Conservation (phyloP, 2,113 vertebrate species). For the Apeltes quadracus region DNA sequence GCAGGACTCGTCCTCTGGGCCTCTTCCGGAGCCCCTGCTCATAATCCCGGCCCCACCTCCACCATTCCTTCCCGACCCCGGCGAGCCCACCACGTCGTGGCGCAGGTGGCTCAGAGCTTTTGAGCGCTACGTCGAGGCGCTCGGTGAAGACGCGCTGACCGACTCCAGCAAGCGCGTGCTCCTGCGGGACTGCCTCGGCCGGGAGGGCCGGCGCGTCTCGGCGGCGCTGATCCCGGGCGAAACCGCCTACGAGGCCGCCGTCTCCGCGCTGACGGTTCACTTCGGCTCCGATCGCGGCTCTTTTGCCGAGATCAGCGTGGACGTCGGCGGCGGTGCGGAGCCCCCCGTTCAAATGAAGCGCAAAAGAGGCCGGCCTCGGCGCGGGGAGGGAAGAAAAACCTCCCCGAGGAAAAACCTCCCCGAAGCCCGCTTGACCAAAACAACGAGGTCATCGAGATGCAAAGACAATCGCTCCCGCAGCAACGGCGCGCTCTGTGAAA, state of each 20-base stretch:
- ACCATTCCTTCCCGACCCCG: constrained; percentile 47
- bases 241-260: constrained; percentile 39
- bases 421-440: neutral
- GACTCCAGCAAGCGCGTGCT: constrained; percentile 65
- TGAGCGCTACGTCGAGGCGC: constrained; percentile 57
- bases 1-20: constrained; percentile 19
- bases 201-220: constrained; percentile 62
- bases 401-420: neutral
- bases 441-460: neutral
- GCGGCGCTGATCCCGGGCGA: constrained; percentile 28
- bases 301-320: constrained; percentile 61
- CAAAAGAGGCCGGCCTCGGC: constrained; percentile 61
- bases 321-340: constrained; percentile 52
- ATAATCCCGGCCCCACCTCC: constrained; percentile 69
- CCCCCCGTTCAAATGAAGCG: constrained; percentile 29
- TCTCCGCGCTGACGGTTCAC: constrained; percentile 51
- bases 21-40: constrained; percentile 58
- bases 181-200: constrained; percentile 68
- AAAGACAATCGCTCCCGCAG: constrained; percentile 36
- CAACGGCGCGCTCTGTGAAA: neutral
- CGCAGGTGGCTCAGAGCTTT: constrained; percentile 66
- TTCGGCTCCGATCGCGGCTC: constrained; percentile 42
- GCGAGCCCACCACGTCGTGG: constrained; percentile 57
- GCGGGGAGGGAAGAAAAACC: constrained; percentile 32
- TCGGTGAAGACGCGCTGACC: constrained; percentile 56